phyloP scores from a whole-genome alignment of 2,888 invertebrate species.

The Hyles lineata region DNA sequence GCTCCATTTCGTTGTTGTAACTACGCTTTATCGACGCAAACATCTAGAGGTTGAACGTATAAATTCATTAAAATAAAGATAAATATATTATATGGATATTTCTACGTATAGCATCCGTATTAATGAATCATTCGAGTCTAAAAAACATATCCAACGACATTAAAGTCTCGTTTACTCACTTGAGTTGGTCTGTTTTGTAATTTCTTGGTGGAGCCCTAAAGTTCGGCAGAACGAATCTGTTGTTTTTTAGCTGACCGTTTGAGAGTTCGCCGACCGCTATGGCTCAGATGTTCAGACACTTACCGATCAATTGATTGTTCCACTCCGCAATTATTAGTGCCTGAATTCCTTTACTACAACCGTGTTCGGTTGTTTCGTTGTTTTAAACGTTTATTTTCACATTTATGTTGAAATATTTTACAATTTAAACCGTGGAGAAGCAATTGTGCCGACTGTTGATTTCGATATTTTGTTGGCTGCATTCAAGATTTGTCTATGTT shows the following conservation, averaged over 20 bases:
- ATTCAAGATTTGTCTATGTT: too few species aligned
- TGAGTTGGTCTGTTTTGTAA: background rate
- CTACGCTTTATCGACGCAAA: background rate
- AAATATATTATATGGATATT: background rate
- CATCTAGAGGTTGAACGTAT: background rate
- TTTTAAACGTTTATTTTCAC: background rate
- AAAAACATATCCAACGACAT: constrained; percentile 47
- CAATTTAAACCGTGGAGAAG: background rate
- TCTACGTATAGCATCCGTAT: background rate
- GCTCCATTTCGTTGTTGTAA: too few species aligned
- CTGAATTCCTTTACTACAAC: constrained; percentile 25
- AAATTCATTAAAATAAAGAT: background rate
- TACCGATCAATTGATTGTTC: constrained; percentile 58
- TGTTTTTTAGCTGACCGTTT: constrained; percentile 62
- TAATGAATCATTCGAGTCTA: constrained; percentile 8
- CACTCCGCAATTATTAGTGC: constrained; percentile 47
- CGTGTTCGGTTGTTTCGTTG: background rate
- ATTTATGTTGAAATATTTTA: background rate
- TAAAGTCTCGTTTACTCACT: constrained; percentile 31
- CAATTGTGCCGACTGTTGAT: background rate
- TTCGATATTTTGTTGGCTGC: background rate
- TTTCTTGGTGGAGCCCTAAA: constrained; percentile 17
- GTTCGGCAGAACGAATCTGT: constrained; percentile 66
- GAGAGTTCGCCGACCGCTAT: constrained; percentile 55
- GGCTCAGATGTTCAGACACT: constrained; percentile 47